Conservation (phyloP, 2,888 invertebrate genomes). For the Archaeoteleia sp. region DNA sequence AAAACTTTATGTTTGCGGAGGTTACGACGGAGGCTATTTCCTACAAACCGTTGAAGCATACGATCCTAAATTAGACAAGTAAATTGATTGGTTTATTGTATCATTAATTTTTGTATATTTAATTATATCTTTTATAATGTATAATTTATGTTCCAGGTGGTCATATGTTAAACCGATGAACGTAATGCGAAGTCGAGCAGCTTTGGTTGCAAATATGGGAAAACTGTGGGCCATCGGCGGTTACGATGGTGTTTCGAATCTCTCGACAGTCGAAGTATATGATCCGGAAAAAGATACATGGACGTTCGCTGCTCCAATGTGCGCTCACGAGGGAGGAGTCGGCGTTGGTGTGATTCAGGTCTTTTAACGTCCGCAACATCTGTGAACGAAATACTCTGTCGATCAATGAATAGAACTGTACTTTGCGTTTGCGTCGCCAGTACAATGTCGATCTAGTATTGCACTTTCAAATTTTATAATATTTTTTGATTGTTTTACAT, state of each 20-base stretch:
- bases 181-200: slow-evolving; percentile 87
- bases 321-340: slow-evolving; percentile 91
- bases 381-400: background rate
- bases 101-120: too few relatives aligned
- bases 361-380: slow-evolving; percentile 47
- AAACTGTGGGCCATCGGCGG: slow-evolving; percentile 89
- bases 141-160: slow-evolving; percentile 78
- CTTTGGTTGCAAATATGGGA: slow-evolving; percentile 88
- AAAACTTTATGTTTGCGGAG: slow-evolving; percentile 89
- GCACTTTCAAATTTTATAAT: slow-evolving; percentile 8
- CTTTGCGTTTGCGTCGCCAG: background rate
- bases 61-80: slow-evolving; percentile 83
- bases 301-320: slow-evolving; percentile 86
- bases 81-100: slow-evolving; percentile 58
- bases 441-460: background rate
- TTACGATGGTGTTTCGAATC: slow-evolving; percentile 86
- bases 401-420: background rate
- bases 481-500: too few relatives aligned
- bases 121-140: too few relatives aligned
- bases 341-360: slow-evolving; percentile 89
- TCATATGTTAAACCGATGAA: slow-evolving; percentile 86
- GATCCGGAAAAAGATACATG: slow-evolving; percentile 84
- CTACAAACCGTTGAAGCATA: slow-evolving; percentile 88
- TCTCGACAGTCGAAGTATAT: slow-evolving; percentile 90
- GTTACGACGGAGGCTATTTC: slow-evolving; percentile 90